phyloP scores from a whole-genome alignment of 2,888 invertebrate genomes.

The Masnerella sp. region DNA sequence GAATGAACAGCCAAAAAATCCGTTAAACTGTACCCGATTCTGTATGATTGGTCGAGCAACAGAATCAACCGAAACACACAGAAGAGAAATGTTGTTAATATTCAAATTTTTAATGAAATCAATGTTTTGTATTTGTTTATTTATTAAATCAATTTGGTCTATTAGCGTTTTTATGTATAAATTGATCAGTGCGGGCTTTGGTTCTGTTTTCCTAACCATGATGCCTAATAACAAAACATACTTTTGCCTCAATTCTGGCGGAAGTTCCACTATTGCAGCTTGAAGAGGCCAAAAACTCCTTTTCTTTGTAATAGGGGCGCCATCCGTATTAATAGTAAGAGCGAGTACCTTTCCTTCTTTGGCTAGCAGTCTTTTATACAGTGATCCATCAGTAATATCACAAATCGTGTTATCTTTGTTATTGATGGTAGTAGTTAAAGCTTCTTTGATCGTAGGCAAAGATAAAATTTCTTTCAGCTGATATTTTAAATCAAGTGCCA shows the following conservation, averaged over 20 bases:
- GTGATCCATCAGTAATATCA: not conserved
- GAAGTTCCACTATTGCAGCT: constrained; percentile 10
- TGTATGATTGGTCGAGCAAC: constrained; percentile 43
- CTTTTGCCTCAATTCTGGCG: constrained; percentile 15
- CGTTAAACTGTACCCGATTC: constrained; percentile 49
- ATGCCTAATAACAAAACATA: constrained; percentile 1
- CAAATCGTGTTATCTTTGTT: not conserved
- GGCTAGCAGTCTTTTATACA: not conserved
- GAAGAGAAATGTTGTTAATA: not conserved
- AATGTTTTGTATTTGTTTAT: not conserved
- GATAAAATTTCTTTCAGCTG: not conserved
- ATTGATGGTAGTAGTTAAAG: not conserved
- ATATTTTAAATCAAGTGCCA: constrained; percentile 7
- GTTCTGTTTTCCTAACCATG: constrained; percentile 4
- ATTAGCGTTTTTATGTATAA: not conserved
- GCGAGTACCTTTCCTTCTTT: constrained; percentile 4
- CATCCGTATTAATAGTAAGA: constrained; percentile 15
- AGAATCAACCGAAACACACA: constrained; percentile 7
- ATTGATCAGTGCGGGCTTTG: not conserved
- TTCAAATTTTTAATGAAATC: not conserved
- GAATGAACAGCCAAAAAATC: constrained; percentile 42
- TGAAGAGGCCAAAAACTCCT: constrained; percentile 27
- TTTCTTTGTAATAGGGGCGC: constrained; percentile 14
- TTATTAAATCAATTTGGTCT: constrained; percentile 4
- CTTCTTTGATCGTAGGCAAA: not conserved